Conservation (phyloP, 2,888 invertebrate species). For the Eledona agricola region DNA sequence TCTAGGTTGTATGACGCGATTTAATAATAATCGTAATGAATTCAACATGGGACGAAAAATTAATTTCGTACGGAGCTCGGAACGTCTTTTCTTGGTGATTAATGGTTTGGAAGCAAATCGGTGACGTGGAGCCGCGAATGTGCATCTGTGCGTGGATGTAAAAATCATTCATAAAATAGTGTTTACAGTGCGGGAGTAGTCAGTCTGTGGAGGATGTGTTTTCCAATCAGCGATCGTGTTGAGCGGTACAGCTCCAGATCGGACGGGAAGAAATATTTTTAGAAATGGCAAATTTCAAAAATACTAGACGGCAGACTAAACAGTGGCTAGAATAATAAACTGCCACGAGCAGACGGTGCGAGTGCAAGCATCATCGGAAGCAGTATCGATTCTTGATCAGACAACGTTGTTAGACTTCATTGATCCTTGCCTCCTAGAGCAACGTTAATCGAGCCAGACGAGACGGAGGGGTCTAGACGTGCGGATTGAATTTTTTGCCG, state of each 20-base stretch:
- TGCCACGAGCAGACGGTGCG: slow-evolving; percentile 20
- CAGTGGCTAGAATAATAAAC: slow-evolving; percentile 48
- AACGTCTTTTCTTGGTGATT: too few species aligned
- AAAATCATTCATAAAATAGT: slow-evolving; percentile 35
- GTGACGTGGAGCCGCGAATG: neutral
- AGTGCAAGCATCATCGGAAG: too few species aligned
- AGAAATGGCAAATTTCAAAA: slow-evolving; percentile 45
- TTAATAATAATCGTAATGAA: too few species aligned
- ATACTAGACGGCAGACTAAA: slow-evolving; percentile 48
- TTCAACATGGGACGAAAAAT: too few species aligned
- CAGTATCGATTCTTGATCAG: slow-evolving; percentile 22
- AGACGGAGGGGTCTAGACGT: slow-evolving; percentile 33
- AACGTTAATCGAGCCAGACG: slow-evolving; percentile 27
- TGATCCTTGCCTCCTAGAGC: slow-evolving; percentile 22
- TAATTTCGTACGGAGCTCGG: too few species aligned
- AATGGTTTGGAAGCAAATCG: too few species aligned
- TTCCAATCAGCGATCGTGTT: slow-evolving; percentile 28
- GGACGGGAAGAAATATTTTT: slow-evolving; percentile 41
- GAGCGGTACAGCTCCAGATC: slow-evolving; percentile 34
- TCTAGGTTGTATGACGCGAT: too few species aligned
- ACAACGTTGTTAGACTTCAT: slow-evolving; percentile 28
- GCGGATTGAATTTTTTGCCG: slow-evolving; percentile 31
- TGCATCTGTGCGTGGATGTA: slow-evolving; percentile 3
- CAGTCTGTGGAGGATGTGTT: slow-evolving; percentile 29
- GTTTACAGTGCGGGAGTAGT: slow-evolving; percentile 24